phyloP scores from a whole-genome alignment of 1,140 invertebrate species.

The Drosophila teissieri region DNA sequence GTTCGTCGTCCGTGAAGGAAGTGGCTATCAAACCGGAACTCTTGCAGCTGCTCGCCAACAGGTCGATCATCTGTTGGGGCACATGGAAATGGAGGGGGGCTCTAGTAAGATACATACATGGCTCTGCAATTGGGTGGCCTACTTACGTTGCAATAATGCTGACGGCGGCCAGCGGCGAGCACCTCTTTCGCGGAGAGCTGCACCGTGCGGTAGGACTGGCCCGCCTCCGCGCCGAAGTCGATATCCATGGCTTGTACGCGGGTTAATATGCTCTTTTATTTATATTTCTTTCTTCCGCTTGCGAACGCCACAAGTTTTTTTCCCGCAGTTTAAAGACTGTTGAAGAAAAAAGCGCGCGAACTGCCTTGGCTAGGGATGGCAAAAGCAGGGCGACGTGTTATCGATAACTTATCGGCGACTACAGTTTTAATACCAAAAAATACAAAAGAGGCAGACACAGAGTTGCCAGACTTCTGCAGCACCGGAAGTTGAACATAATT shows the following conservation, averaged over 20 bases:
- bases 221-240: conserved; percentile 56
- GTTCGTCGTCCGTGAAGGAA: conserved; percentile 65
- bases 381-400: not conserved
- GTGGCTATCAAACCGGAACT: conserved; percentile 59
- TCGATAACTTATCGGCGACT: not conserved
- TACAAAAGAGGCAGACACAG: not conserved
- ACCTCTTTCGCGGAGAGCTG: conserved; percentile 83
- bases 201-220: conserved; percentile 73
- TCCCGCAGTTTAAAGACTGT: conserved; percentile 24
- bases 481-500: not conserved
- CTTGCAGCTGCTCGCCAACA: conserved; percentile 74
- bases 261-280: not conserved
- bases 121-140: conserved; percentile 13
- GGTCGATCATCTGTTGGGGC: conserved; percentile 68
- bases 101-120: no score
- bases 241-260: conserved; percentile 61
- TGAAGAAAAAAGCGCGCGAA: conserved; percentile 66
- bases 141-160: conserved; percentile 81
- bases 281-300: conserved; percentile 4
- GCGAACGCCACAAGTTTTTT: conserved; percentile 14
- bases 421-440: not conserved
- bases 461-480: not conserved
- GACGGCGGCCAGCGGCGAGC: conserved; percentile 69
- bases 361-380: conserved; percentile 20
- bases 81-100: conserved; percentile 5